Base-by-base conservation (phyloP, 2,888 invertebrate species). In the Meliscaeva auricollis region DNA sequence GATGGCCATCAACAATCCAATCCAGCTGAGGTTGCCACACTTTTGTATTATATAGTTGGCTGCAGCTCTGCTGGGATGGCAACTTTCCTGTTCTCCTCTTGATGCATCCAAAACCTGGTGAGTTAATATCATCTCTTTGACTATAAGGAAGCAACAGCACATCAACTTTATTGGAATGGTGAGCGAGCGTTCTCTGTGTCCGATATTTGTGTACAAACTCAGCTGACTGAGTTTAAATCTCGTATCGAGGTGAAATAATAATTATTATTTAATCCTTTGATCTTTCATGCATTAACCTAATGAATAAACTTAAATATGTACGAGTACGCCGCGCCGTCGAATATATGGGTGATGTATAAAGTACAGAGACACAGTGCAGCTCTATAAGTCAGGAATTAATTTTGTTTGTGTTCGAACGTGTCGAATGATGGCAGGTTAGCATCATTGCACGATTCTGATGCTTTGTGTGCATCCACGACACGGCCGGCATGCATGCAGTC, bases 191-290 rank as follows among this genome's bases (percentile, higher is more conserved):
- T n/a, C n/a, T 38, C 38, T 13, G 13, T 17, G 35, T 20, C 38
- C 58, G 17, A 58, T 56, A 58, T 58, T 17, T 20, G 11, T 38
- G n/a, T 20, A 17, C 5, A 4, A 13, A 8, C 38, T 5, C 9
- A 11, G 26, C 9, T 44, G 15, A 22, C 11, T 38, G 58, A 32
- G 54, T 64, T 68, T 69, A 69, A 83, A 80, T 76, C 80, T 44
- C 68, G 13, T 15, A 62, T 64, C 80, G 72, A 80, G 62, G 68
- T 76, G 76, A 76, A 76, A 80, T 76, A 72, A 85, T 80, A 75
- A 75, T 73, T 79, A 84, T 84, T 75, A 84, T 85, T 85, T 76
- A 85, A 85, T 85, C 85, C 85, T 85, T 85, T 85, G 85, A 85
- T 85, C 85, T 76, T 80, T 85, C 80, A 80, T 85, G 85, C 85